A percentile compares a stretch with the other conserved stretches of the same genome.
These are phyloP conservation scores for Actinostola sp. DNA, from an alignment of 92 coral and sea anemone genomes.

Conservation along the genomic window DNA sequence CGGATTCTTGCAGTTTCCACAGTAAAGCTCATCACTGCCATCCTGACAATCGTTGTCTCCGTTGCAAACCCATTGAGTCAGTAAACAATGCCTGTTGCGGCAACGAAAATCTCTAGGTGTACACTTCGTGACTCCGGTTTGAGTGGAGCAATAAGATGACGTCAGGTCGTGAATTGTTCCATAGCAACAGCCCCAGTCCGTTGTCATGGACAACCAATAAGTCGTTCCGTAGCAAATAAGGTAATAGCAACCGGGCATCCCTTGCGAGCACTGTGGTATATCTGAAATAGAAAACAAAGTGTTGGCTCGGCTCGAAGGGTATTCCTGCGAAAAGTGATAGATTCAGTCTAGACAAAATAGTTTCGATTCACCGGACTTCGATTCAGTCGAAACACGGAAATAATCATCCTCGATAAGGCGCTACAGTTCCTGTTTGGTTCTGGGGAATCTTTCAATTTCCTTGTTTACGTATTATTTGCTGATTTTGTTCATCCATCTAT, in stretches of 20 bases:
- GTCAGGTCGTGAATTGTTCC: conserved; percentile 49
- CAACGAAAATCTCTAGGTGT: conserved; percentile 31
- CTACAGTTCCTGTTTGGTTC: too few species aligned
- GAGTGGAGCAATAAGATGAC: conserved; percentile 33
- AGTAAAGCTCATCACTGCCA: conserved; percentile 65
- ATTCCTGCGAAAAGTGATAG: too few species aligned
- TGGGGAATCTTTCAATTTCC: too few species aligned
- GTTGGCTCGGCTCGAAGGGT: not conserved
- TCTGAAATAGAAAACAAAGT: not conserved
- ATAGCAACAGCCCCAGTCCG: conserved; percentile 68
- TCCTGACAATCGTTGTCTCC: conserved; percentile 65
- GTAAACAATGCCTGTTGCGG: conserved; percentile 55
- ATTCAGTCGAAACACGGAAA: too few species aligned
- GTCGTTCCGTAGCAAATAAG: conserved; percentile 27
- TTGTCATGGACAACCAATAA: conserved; percentile 37
- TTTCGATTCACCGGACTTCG: too few species aligned
- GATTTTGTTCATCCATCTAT: too few species aligned
- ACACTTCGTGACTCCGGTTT: conserved; percentile 9
- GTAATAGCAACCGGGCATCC: conserved; percentile 25
- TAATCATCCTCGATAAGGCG: too few species aligned
- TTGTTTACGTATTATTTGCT: too few species aligned
- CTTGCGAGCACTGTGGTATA: conserved; percentile 19
- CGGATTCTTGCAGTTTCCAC: conserved; percentile 37
- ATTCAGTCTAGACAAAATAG: too few species aligned
- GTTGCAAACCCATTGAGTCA: conserved; percentile 49